These are phyloP conservation scores for Hirundichthys speculiger DNA, from an alignment of 2,113 vertebrate species.

Conservation along the genomic window DNA sequence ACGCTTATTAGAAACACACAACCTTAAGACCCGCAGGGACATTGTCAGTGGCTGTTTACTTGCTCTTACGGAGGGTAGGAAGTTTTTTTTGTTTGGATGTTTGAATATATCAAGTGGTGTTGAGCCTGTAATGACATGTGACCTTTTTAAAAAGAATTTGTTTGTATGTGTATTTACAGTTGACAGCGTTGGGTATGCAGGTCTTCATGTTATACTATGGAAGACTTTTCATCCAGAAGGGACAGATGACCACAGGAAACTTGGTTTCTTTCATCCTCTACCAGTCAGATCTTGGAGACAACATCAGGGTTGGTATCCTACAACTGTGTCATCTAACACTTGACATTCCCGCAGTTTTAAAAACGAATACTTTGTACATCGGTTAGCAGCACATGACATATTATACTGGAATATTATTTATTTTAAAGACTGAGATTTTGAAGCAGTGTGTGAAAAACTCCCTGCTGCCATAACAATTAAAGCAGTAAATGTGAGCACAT, in stretches of 20 bases:
- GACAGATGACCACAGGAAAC: slow-evolving; percentile 80
- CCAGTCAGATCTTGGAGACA: slow-evolving; percentile 67
- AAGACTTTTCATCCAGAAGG: slow-evolving; percentile 75
- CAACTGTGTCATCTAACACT: too few relatives aligned
- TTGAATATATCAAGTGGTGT: neutral
- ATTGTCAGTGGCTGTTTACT: slow-evolving; percentile 66
- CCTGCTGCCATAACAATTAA: too few relatives aligned
- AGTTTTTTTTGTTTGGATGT: neutral
- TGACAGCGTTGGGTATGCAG: slow-evolving; percentile 74
- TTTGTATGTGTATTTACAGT: slow-evolving; percentile 61
- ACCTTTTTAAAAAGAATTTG: neutral
- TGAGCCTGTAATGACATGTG: neutral
- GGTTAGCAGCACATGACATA: too few relatives aligned
- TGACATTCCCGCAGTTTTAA: too few relatives aligned
- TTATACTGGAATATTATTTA: too few relatives aligned
- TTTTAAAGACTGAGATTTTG: too few relatives aligned
- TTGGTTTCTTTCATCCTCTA: slow-evolving; percentile 90
- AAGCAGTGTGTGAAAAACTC: too few relatives aligned
- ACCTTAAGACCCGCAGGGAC: slow-evolving; percentile 70
- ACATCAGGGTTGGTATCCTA: slow-evolving; percentile 80
- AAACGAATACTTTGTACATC: too few relatives aligned
- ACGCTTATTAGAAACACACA: slow-evolving; percentile 72
- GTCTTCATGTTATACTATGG: slow-evolving; percentile 82
- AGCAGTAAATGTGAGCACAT: too few relatives aligned
- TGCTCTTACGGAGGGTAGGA: slow-evolving; percentile 79